phyloP scores from a whole-genome alignment of 2,888 invertebrate genomes.

The Arenicola marina region DNA sequence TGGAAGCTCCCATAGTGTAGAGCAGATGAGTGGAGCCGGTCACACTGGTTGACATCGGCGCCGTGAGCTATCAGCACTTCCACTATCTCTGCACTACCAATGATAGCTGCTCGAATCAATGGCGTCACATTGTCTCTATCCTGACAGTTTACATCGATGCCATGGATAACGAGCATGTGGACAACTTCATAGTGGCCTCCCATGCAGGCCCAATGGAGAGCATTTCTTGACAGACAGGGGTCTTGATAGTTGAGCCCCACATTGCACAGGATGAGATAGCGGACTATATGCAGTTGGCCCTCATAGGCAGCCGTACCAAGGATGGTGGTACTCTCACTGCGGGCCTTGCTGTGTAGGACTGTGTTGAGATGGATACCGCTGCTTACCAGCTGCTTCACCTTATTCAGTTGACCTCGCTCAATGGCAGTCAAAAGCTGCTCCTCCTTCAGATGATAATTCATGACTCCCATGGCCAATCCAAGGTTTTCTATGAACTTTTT shows the following conservation, averaged over 20 bases:
- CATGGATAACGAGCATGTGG: slow-evolving; percentile 16
- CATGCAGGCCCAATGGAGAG: slow-evolving; percentile 45
- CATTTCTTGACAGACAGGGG: slow-evolving; percentile 36
- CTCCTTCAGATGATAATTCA: too few relatives aligned
- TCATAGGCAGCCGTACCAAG: slow-evolving; percentile 39
- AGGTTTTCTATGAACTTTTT: too few relatives aligned
- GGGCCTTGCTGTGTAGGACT: slow-evolving; percentile 34
- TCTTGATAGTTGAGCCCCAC: slow-evolving; percentile 34
- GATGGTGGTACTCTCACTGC: slow-evolving; percentile 39
- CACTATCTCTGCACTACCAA: slow-evolving; percentile 30
- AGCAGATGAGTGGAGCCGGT: slow-evolving; percentile 37
- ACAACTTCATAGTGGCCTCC: slow-evolving; percentile 28
- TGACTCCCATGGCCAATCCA: too few relatives aligned
- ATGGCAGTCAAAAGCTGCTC: too few relatives aligned
- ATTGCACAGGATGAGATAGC: slow-evolving; percentile 30
- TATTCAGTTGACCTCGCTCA: too few relatives aligned
- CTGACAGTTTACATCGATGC: slow-evolving; percentile 31
- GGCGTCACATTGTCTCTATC: slow-evolving; percentile 43
- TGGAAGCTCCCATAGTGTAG: slow-evolving; percentile 41
- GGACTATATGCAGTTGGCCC: slow-evolving; percentile 36
- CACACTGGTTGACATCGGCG: slow-evolving; percentile 32
- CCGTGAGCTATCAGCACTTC: slow-evolving; percentile 35
- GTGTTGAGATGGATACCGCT: slow-evolving; percentile 34
- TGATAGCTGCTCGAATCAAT: slow-evolving; percentile 34
- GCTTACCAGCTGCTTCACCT: background rate